These are phyloP conservation scores for Pristionchus arcanus DNA, from an alignment of 2,888 invertebrate genomes.

Conservation along the genomic window DNA sequence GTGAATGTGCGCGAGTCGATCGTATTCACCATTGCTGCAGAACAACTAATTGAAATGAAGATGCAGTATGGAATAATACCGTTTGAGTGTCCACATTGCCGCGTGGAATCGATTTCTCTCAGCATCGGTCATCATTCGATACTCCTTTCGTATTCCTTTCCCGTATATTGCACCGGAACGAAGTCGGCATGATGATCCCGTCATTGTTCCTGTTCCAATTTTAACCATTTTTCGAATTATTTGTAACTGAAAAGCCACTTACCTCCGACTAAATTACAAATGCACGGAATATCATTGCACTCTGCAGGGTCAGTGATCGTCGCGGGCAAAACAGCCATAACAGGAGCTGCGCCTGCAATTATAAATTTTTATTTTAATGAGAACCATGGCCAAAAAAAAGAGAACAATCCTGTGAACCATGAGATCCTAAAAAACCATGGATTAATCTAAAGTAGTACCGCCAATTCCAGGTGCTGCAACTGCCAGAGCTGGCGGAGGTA, in stretches of 20 bases:
- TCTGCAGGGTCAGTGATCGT: neutral
- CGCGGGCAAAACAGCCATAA: neutral
- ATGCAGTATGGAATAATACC: neutral
- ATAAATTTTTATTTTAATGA: too few species aligned
- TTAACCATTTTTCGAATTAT: neutral
- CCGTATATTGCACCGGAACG: neutral
- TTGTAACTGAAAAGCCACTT: neutral
- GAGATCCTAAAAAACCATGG: too few species aligned
- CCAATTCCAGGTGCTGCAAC: neutral
- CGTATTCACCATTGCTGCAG: slow-evolving; percentile 33
- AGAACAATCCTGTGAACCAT: too few species aligned
- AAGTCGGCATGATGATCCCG: neutral
- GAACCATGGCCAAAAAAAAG: too few species aligned
- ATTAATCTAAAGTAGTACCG: neutral
- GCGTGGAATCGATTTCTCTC: slow-evolving; percentile 35
- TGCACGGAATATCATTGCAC: slow-evolving; percentile 10
- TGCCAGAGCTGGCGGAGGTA: neutral
- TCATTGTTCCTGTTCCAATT: neutral
- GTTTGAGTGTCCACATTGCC: slow-evolving; percentile 10
- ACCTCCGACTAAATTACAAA: neutral
- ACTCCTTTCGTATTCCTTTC: slow-evolving; percentile 41
- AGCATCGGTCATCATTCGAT: slow-evolving; percentile 27
- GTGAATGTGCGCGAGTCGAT: slow-evolving; percentile 32
- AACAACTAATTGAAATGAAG: neutral
- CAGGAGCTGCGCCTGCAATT: neutral